phyloP scores from a whole-genome alignment of 1,140 invertebrate species.

The Cecropterus lyciades region DNA sequence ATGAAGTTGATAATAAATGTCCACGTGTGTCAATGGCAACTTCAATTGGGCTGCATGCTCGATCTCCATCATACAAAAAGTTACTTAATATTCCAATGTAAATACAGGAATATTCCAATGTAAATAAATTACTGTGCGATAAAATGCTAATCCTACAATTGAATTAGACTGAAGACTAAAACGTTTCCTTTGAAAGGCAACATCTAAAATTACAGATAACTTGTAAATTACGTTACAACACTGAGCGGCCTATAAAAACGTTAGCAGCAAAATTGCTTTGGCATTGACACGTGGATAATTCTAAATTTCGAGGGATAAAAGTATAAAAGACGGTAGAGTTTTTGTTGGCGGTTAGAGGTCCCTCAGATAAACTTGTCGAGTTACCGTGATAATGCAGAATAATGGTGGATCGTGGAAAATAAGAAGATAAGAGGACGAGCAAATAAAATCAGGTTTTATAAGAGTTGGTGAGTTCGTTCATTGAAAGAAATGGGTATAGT shows the following conservation, averaged over 20 bases:
- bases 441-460: conserved; percentile 74
- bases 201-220: conserved; percentile 17
- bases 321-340: conserved; percentile 49
- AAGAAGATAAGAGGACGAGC: conserved; percentile 65
- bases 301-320: conserved; percentile 40
- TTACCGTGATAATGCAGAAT: conserved; percentile 72
- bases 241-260: conserved; percentile 36
- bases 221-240: conserved; percentile 26
- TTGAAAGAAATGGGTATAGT: conserved; percentile 70
- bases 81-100: too few species aligned
- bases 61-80: too few species aligned
- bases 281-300: conserved; percentile 47
- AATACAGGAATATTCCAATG: too few species aligned
- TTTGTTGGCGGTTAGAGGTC: conserved; percentile 57
- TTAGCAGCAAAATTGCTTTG: conserved; percentile 41
- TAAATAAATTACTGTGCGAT: too few species aligned
- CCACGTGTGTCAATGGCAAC: too few species aligned
- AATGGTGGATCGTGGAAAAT: conserved; percentile 68
- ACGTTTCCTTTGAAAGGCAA: conserved; percentile 2
- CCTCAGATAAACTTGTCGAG: conserved; percentile 61
- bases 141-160: conserved; percentile 4
- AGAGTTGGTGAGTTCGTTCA: conserved; percentile 64
- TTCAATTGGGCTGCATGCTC: too few species aligned
- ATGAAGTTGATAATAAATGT: too few species aligned
- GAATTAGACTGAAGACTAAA: not conserved